Conservation (phyloP, 2,113 vertebrate species). For the Forbesichthys papilliferus region DNA sequence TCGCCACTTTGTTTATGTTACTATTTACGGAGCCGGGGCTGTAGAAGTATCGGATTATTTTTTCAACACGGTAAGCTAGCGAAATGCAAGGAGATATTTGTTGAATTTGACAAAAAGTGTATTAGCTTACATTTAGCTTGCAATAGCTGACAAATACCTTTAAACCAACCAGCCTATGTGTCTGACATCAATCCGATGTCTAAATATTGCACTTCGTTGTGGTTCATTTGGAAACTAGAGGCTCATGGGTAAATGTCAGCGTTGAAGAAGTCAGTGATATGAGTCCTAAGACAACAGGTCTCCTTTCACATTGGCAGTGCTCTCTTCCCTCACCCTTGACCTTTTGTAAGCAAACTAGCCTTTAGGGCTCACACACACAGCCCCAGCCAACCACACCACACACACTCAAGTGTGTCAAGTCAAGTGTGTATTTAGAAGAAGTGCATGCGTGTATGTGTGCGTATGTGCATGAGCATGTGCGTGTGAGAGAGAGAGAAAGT, state of each 20-base stretch:
- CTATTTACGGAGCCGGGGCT: too few relatives aligned
- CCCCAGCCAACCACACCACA: not conserved
- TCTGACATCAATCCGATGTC: not conserved
- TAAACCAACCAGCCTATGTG: not conserved
- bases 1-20: too few relatives aligned
- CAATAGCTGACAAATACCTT: too few relatives aligned
- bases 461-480: not conserved
- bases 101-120: too few relatives aligned
- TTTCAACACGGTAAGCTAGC: too few relatives aligned
- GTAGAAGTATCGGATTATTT: too few relatives aligned
- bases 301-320: constrained; percentile 63
- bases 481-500: too few relatives aligned
- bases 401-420: too few relatives aligned
- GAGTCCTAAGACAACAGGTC: constrained; percentile 58
- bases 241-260: constrained; percentile 39
- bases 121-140: too few relatives aligned
- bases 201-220: constrained; percentile 2
- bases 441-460: constrained; percentile 8
- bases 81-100: too few relatives aligned
- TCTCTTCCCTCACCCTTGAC: constrained; percentile 70
- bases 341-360: constrained; percentile 68
- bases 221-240: not conserved
- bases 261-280: constrained; percentile 46
- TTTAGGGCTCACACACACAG: constrained; percentile 38
- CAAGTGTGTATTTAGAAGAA: not conserved